Percentiles rank a stretch among this genome's conserved stretches.
These are phyloP conservation scores for Tetranychus truncatus DNA, from an alignment of 2,888 invertebrate species.

Conservation along the genomic window DNA sequence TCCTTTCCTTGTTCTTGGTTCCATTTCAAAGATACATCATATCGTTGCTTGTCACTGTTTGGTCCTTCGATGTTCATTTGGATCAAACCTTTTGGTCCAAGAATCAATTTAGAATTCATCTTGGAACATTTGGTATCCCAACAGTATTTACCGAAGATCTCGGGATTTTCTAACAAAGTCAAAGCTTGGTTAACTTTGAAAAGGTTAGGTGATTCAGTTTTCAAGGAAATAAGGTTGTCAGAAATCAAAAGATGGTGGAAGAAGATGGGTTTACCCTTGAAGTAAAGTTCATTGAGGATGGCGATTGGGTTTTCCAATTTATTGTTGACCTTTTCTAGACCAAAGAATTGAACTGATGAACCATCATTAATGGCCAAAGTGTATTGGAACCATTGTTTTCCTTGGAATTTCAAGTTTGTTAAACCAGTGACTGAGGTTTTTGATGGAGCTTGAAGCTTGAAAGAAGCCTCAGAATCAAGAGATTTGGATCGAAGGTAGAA, in stretches of 20 bases:
- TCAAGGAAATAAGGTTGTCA: not conserved
- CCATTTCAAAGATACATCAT: not conserved
- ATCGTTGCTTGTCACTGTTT: not conserved
- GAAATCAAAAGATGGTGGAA: not conserved
- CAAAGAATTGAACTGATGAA: not conserved
- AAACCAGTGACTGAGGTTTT: not conserved
- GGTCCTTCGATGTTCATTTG: not conserved
- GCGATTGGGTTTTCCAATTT: not conserved
- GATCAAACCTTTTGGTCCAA: not conserved
- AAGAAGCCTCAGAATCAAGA: not conserved
- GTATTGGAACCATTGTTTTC: not conserved
- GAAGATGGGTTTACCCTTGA: not conserved
- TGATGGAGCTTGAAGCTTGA: not conserved
- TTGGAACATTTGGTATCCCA: not conserved
- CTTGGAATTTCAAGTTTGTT: not conserved
- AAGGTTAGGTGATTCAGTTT: not conserved
- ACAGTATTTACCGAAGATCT: not conserved
- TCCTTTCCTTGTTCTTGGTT: not conserved
- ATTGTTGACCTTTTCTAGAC: not conserved
- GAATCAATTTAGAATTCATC: not conserved
- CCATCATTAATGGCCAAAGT: not conserved
- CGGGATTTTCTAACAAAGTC: not conserved
- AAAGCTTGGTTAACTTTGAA: not conserved
- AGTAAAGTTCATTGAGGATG: not conserved
- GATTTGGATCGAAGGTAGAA: not conserved